A percentile compares a stretch with the other conserved stretches of the same genome.
phyloP scores from a whole-genome alignment of 1,140 invertebrate species.

The Papilio glaucus region DNA sequence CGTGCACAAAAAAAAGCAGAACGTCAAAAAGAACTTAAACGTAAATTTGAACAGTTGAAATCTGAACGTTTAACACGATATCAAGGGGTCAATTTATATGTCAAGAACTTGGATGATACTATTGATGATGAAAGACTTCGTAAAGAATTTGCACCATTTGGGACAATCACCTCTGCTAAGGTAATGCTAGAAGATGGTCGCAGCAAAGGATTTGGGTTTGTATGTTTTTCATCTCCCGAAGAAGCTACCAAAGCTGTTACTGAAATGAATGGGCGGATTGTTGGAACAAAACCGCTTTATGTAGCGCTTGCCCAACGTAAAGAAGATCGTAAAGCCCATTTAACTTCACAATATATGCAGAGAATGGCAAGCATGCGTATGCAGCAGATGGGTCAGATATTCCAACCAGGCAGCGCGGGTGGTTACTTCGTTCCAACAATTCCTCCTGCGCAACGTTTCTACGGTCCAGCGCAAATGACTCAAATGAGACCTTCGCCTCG shows the following conservation, averaged over 20 bases:
- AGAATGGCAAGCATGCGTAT: no score
- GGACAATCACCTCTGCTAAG: constrained; percentile 93
- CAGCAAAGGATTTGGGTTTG: constrained; percentile 99
- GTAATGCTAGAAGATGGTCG: constrained; percentile 96
- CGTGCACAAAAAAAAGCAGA: constrained; percentile 99
- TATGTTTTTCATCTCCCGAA: constrained; percentile 99
- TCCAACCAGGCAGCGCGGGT: no score
- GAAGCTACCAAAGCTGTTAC: constrained; percentile 99
- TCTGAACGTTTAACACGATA: constrained; percentile 97
- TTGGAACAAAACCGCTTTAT: constrained; percentile 98
- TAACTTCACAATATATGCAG: no score
- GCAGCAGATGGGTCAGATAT: no score
- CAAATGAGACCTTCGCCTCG: no score
- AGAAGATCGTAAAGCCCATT: constrained; percentile 98
- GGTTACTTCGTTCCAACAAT: no score
- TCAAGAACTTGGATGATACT: constrained; percentile 98
- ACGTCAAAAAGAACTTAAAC: constrained; percentile 97
- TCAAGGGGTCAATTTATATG: constrained; percentile 98
- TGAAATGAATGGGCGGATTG: constrained; percentile 98
- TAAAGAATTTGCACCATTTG: constrained; percentile 91
- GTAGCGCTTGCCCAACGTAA: constrained; percentile 99
- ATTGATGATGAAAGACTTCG: constrained; percentile 98
- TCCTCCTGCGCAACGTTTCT: no score
- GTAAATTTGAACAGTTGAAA: constrained; percentile 98
- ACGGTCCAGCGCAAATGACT: no score